Conservation (phyloP, 2,797 vertebrate genomes). For the Rousettus madagascariensis region DNA sequence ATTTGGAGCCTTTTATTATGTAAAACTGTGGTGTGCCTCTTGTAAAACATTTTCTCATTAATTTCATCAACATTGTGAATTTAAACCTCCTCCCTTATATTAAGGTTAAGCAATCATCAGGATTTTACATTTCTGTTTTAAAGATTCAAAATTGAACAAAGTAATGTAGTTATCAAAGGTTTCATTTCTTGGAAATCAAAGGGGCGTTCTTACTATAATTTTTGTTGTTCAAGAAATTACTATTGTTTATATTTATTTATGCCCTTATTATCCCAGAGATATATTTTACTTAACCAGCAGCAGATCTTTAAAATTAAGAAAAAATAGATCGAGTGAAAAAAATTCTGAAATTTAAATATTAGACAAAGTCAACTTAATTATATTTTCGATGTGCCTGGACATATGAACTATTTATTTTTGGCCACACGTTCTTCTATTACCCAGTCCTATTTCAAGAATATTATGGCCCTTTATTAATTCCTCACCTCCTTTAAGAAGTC, state of each 20-base stretch:
- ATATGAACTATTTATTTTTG: background rate
- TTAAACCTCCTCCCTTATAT: conserved; percentile 4
- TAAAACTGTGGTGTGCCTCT: conserved; percentile 5
- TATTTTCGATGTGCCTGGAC: conserved; percentile 17
- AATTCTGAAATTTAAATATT: conserved; percentile 24
- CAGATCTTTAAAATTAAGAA: conserved; percentile 49
- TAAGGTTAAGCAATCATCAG: conserved; percentile 43
- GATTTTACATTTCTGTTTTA: conserved; percentile 57
- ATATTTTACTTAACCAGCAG: background rate
- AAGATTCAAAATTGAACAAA: conserved; percentile 46
- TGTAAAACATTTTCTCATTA: conserved; percentile 32
- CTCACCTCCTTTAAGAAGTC: background rate
- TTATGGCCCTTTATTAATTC: background rate
- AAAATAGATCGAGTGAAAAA: background rate
- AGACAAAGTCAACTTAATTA: background rate
- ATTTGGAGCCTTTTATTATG: background rate
- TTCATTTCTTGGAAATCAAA: conserved; percentile 17
- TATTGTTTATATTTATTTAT: conserved; percentile 43
- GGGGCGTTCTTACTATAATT: background rate
- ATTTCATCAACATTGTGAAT: conserved; percentile 38
- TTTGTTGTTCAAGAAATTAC: conserved; percentile 37
- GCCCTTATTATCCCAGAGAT: background rate
- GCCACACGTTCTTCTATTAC: background rate
- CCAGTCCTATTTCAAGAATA: background rate
- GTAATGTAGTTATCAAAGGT: conserved; percentile 36